Evolutionary conservation across 1,140 invertebrate species (phyloP), one percentile per base, ranked within the genome.

Genomic region (Drosophila bipectinata): DNA sequence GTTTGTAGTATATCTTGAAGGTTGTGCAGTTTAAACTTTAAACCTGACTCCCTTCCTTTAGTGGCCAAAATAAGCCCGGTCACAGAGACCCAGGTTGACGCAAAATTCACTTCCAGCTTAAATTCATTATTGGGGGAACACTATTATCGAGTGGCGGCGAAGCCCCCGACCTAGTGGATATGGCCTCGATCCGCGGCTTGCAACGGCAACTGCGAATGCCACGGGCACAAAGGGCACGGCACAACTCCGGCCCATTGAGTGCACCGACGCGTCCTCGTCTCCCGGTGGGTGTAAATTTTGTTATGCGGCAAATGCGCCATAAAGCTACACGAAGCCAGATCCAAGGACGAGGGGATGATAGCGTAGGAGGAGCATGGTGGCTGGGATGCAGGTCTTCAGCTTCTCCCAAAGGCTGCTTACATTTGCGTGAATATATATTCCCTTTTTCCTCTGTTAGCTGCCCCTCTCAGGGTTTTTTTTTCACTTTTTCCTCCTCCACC

Each of bases 281-380:
- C 39, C 56, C 68, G 64, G 77, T 87, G 81, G 78, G 83, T 82
- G 82, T 85, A 87, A 82, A 85, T 85, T 81, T 87, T 82, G 82
- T 87, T 85, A 76, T 82, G 78, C 82, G 61, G 64, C 81, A 85
- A 85, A 85, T 85, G 73, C 78, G 69, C 74, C 82, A 87, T 82
- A 85, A 85, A 87, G 74, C 81, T 67, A 63, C 54, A 54, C 54
- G 58, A 45, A 61, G 39, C 67, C 34, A 12, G 34, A 10, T 37
- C 12, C 34, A 12, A 15, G 41, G 41, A 44, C n/a, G 15, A 44
- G 41, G 14, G 48, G 51, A 61, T 52, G 41, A 18, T 30, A 32
- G 41, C 1, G n/a, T 12, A 10, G 49, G 30, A 37, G 30, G 12
- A 4, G 45, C 15, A 28, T 14, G 30, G 9, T 4, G 32, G 32